These are phyloP conservation scores for Troglohyphantes excavatus DNA, from an alignment of 2,888 invertebrate species.

Conservation along the genomic window DNA sequence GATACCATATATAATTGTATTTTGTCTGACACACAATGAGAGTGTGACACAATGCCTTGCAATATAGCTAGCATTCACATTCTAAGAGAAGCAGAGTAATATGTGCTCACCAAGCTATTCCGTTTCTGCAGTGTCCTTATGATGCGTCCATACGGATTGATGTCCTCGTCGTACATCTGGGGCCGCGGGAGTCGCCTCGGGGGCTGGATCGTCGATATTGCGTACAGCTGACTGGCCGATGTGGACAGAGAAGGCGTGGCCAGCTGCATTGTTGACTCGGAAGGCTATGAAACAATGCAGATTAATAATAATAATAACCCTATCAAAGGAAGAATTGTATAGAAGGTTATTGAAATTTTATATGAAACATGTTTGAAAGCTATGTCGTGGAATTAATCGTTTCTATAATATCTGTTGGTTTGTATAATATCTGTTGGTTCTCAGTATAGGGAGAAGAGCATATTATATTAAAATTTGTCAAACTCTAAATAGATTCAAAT, in stretches of 20 bases:
- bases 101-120: slow-evolving; percentile 60
- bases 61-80: no score
- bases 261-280: slow-evolving; percentile 70
- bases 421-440: no score
- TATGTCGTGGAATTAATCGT: no score
- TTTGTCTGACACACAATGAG: no score
- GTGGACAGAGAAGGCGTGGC: slow-evolving; percentile 36
- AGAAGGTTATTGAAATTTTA: neutral
- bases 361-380: neutral
- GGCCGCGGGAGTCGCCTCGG: slow-evolving; percentile 26
- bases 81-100: no score
- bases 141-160: slow-evolving; percentile 68
- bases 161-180: slow-evolving; percentile 68
- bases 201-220: slow-evolving; percentile 62
- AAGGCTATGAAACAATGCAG: slow-evolving; percentile 44
- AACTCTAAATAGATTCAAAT: no score
- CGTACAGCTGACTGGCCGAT: slow-evolving; percentile 67
- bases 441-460: no score
- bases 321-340: neutral
- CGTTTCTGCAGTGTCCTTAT: slow-evolving; percentile 68
- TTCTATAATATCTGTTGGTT: no score
- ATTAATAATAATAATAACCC: neutral
- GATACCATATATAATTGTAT: no score
- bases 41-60: no score
- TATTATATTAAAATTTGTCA: no score